Conservation (phyloP, 2,888 invertebrate species). For the Clunio marinus region DNA sequence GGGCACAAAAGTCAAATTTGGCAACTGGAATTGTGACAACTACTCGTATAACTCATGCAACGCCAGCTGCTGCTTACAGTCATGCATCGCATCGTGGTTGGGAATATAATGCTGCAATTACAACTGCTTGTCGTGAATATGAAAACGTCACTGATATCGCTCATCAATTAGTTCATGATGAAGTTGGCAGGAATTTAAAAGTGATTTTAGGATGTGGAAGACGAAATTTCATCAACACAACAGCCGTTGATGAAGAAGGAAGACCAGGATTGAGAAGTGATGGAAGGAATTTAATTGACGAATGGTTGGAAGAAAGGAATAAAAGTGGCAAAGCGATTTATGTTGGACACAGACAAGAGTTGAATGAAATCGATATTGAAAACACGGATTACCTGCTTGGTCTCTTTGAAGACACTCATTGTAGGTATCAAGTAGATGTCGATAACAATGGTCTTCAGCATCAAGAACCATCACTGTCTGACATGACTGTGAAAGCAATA, state of each 20-base stretch:
- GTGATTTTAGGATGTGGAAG: constrained; percentile 76
- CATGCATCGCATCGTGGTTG: constrained; percentile 55
- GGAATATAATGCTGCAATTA: constrained; percentile 62
- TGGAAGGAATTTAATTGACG: constrained; percentile 61
- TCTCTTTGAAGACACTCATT: constrained; percentile 61
- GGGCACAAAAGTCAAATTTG: constrained; percentile 56
- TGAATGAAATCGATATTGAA: constrained; percentile 50
- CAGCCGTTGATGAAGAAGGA: constrained; percentile 54
- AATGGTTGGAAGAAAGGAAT: constrained; percentile 59
- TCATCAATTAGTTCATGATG: constrained; percentile 61
- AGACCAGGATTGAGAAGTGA: constrained; percentile 57
- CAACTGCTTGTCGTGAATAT: constrained; percentile 51
- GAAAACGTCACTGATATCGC: too few species aligned
- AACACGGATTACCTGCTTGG: constrained; percentile 61
- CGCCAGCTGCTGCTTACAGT: constrained; percentile 64
- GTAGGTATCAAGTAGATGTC: constrained; percentile 66
- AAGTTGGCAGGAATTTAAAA: constrained; percentile 66
- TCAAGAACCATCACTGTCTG: constrained; percentile 64
- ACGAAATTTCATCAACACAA: constrained; percentile 58
- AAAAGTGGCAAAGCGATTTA: constrained; percentile 48
- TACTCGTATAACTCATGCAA: constrained; percentile 74
- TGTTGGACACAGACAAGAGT: constrained; percentile 54
- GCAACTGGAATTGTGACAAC: constrained; percentile 67
- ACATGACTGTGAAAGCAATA: constrained; percentile 77
- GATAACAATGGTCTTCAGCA: constrained; percentile 45